phyloP scores from a whole-genome alignment of 1,140 invertebrate genomes.

The Microvelia longipes region DNA sequence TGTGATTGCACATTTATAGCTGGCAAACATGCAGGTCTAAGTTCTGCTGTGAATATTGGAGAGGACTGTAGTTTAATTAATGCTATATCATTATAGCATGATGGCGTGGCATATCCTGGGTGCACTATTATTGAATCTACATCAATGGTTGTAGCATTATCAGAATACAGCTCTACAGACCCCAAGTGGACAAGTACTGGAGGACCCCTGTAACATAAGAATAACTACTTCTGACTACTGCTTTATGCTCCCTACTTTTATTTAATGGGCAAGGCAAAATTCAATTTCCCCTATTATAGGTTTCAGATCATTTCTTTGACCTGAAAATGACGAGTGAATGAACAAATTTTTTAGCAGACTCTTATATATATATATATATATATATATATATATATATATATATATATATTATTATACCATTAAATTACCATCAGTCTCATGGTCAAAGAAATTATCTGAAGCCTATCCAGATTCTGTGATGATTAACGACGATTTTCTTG shows the following conservation, averaged over 20 bases:
- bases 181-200: conserved; percentile 26
- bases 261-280: not conserved
- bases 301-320: not conserved
- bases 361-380: not conserved
- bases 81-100: conserved; percentile 33
- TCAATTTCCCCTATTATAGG: not conserved
- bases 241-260: not conserved
- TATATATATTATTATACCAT: no score
- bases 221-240: not conserved
- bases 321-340: not conserved
- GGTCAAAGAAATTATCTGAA: no score
- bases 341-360: not conserved
- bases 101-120: conserved; percentile 36
- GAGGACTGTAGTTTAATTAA: conserved; percentile 25
- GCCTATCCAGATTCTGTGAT: no score
- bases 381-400: not conserved
- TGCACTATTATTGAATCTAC: conserved; percentile 24
- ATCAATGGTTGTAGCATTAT: conserved; percentile 6
- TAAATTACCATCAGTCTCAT: no score
- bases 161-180: conserved; percentile 20
- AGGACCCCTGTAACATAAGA: conserved; percentile 22
- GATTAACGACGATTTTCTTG: no score
- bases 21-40: conserved; percentile 33
- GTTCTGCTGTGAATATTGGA: conserved; percentile 20
- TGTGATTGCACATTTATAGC: conserved; percentile 7